phyloP scores from a whole-genome alignment of 2,797 vertebrate species.

The Denticeps clupeoides region DNA sequence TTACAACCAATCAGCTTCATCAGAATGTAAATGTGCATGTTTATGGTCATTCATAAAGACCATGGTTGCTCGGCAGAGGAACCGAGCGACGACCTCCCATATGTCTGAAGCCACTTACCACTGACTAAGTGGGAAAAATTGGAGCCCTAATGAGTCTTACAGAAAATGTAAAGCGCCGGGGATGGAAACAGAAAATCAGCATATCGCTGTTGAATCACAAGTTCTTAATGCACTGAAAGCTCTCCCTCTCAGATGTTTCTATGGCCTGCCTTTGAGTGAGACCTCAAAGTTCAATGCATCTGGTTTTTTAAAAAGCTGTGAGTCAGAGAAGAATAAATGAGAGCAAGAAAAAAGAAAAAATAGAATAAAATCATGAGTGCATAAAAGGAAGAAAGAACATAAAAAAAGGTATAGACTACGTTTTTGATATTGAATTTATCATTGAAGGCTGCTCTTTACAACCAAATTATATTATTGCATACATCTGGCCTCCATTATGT shows the following conservation, averaged over 20 bases:
- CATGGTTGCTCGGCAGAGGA: no score
- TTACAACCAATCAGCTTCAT: no score
- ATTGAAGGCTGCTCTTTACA: conserved; percentile 46
- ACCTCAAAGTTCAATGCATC: conserved; percentile 48
- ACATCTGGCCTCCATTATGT: conserved; percentile 43
- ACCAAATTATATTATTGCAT: conserved; percentile 52
- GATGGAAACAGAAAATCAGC: conserved; percentile 46
- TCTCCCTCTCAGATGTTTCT: conserved; percentile 8
- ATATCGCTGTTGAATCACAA: conserved; percentile 24
- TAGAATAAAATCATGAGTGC: conserved; percentile 11
- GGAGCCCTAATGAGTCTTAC: conserved; percentile 50
- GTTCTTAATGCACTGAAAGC: conserved; percentile 12
- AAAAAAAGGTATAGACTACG: conserved; percentile 26
- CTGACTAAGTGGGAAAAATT: no score
- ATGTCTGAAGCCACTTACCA: no score
- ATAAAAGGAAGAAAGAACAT: conserved; percentile 8
- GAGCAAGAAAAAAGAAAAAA: conserved; percentile 14
- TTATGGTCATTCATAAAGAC: no score
- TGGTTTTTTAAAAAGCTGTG: conserved; percentile 39
- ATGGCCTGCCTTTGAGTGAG: conserved; percentile 24
- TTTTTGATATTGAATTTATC: conserved; percentile 49
- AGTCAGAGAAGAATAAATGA: conserved; percentile 32
- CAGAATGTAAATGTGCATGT: no score
- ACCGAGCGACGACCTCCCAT: no score
- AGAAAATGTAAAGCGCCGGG: conserved; percentile 56